Percentiles rank a stretch among this genome's conserved stretches.
phyloP scores from a whole-genome alignment of 2,797 vertebrate species.

The Danio albolineatus region DNA sequence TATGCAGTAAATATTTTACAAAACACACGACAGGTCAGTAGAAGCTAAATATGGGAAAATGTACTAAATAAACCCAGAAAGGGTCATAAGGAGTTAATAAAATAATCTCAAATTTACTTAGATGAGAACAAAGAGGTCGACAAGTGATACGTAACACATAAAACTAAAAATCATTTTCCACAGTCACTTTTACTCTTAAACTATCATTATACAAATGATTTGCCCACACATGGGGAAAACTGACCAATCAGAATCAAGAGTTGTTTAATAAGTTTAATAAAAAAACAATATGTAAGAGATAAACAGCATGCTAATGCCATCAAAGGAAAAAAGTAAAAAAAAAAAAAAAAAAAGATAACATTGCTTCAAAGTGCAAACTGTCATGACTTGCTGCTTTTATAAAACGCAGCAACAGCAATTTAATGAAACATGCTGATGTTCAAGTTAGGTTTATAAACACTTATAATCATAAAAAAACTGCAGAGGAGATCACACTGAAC shows the following conservation, averaged over 20 bases:
- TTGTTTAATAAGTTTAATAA: background rate
- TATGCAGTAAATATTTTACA: background rate
- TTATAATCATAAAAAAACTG: constrained; percentile 16
- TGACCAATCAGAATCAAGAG: background rate
- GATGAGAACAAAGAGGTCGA: background rate
- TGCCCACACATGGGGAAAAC: background rate
- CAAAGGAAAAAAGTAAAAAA: no score
- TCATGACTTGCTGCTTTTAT: constrained; percentile 7
- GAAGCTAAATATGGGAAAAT: background rate
- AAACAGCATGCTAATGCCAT: background rate
- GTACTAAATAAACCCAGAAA: background rate
- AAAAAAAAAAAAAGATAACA: background rate
- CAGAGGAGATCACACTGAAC: background rate
- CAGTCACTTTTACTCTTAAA: background rate
- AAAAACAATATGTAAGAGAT: background rate
- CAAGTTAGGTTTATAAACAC: constrained; percentile 28
- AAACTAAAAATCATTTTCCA: background rate
- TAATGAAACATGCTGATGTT: background rate
- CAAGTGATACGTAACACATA: background rate
- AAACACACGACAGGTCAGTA: background rate
- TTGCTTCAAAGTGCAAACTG: background rate
- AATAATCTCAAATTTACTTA: background rate
- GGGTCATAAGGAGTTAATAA: background rate
- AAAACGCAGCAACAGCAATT: constrained; percentile 9
- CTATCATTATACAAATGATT: background rate